These are phyloP conservation scores for Ormyrus rosae DNA, from an alignment of 2,888 invertebrate genomes.

Conservation along the genomic window DNA sequence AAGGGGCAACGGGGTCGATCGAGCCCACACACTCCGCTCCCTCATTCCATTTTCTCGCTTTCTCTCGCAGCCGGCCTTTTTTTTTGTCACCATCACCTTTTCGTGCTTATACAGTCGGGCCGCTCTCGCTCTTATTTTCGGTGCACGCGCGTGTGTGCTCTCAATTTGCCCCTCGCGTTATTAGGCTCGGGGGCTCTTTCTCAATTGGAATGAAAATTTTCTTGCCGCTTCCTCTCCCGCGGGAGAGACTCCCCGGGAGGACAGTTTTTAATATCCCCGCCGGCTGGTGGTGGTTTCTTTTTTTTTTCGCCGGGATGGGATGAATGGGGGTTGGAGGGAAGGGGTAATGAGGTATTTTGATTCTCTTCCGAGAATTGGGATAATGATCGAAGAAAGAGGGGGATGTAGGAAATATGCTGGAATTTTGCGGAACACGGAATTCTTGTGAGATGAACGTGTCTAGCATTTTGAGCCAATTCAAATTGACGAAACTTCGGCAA, in stretches of 20 bases:
- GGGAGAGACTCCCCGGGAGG: background rate
- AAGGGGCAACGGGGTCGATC: constrained; percentile 10
- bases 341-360: too few relatives aligned
- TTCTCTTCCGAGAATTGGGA: too few relatives aligned
- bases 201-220: constrained; percentile 43
- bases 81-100: background rate
- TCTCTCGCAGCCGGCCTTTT: background rate
- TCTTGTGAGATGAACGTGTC: too few relatives aligned
- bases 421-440: too few relatives aligned
- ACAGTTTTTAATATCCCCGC: constrained; percentile 33
- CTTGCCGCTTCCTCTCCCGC: background rate
- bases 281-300: background rate
- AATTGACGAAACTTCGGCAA: too few relatives aligned
- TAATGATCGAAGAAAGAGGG: too few relatives aligned
- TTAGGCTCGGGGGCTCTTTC: constrained; percentile 3
- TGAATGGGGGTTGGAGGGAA: too few relatives aligned
- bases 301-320: too few relatives aligned
- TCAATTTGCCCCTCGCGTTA: constrained; percentile 3
- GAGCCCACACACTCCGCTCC: constrained; percentile 6
- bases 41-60: background rate
- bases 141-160: background rate
- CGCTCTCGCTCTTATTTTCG: background rate
- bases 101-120: background rate
- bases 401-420: too few relatives aligned
- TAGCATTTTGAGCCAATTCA: too few relatives aligned